Base-by-base conservation (phyloP, 2,113 vertebrate genomes). In the Chinchilla lanigera region DNA sequence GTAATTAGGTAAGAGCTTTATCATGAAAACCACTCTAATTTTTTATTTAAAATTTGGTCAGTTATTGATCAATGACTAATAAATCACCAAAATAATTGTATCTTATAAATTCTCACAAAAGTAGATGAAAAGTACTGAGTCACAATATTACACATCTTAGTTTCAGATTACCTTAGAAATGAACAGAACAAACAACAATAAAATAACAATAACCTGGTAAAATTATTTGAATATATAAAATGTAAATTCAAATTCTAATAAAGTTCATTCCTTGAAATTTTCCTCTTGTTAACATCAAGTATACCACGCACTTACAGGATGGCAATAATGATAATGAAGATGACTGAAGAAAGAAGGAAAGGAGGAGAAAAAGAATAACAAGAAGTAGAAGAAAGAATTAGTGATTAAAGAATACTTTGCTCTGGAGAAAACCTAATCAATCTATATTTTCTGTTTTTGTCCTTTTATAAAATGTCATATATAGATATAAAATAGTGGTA, bases 81-180 rank as follows among this genome's bases (percentile, higher is more conserved):
- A 81, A 77, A 38, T 95, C 38, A 44, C 5, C 33, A 94, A 86
- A 81, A 82, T n/a, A 69, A 89, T 35, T 71, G n/a, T 20, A 35
- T 22, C 47, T 92, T 56, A 69, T 90, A 90, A 94, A 92, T 2
- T 92, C 24, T 71, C 38, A 73, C 6, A 50, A 47, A 61, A 50
- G 81, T 5, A 94, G 12, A 33, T 44, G 75, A 35, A 35, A 82
- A 38, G 65, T 26, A 54, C 38, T 78, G 14, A 78, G 26, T 6
- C 52, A 78, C 35, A 89, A 87, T 63, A 52, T 63, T 73, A 26
- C 1, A 38, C 3, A 44, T 87, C 28, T 60, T 58, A 96, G 35
- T n/a, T 93, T n/a, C 94, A 90, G 10, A 85, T 17, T 80, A 78
- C 12, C 22, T 7, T 65, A 91, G 56, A 96, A 56, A 17, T 92